A percentile compares a stretch with the other conserved stretches of the same genome.
Evolutionary conservation across 2,113 vertebrate species (phyloP).

Genomic region (Phyllostomus hastatus): DNA sequence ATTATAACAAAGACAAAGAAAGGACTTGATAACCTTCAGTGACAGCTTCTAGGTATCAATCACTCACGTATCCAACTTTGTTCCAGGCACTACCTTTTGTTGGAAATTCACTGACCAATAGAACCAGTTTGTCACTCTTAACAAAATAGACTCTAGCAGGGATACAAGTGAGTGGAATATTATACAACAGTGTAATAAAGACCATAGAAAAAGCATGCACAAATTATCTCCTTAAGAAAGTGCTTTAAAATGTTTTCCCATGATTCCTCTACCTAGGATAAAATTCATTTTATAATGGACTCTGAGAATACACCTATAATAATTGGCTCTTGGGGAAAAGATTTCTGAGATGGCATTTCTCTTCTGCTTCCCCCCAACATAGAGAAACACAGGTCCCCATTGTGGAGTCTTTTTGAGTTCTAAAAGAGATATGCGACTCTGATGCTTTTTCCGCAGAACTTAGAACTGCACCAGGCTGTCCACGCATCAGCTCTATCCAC

Average conservation of each 20-base stretch:
- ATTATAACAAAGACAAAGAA: not conserved
- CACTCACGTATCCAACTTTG: not conserved
- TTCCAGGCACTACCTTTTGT: not conserved
- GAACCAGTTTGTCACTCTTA: not conserved
- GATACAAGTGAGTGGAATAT: not conserved
- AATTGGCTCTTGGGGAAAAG: not conserved
- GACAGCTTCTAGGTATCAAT: not conserved
- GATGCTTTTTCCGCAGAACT: not conserved
- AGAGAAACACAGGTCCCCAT: not conserved
- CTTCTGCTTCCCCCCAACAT: not conserved
- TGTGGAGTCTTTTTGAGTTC: not conserved
- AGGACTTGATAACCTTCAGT: not conserved
- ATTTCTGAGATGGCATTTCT: not conserved
- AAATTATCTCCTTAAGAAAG: not conserved
- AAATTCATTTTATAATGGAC: not conserved
- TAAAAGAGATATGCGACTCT: not conserved
- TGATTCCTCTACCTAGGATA: not conserved
- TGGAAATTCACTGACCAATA: not conserved
- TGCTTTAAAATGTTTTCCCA: not conserved
- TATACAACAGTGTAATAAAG: not conserved
- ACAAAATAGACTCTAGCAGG: not conserved
- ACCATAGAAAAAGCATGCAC: not conserved
- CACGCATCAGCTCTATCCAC: not conserved
- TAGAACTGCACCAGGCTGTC: not conserved
- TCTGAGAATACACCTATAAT: not conserved